These are phyloP conservation scores for Acanthornis magna DNA, from an alignment of 2,797 vertebrate genomes.

Conservation along the genomic window DNA sequence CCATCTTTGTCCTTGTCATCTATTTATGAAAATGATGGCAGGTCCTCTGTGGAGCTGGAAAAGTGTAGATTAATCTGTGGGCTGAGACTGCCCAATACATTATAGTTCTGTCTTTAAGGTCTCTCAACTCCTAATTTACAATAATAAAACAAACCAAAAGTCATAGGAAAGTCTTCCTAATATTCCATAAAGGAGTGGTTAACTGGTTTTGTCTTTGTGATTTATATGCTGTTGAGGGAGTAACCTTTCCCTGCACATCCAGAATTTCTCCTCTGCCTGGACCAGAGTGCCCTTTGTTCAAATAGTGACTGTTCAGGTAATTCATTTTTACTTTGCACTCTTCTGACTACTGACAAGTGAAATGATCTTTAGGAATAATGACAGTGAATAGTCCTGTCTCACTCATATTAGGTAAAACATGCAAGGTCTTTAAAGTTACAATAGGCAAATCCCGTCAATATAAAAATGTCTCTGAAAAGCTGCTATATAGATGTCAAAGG, in stretches of 20 bases:
- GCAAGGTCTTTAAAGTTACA: background rate
- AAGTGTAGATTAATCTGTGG: background rate
- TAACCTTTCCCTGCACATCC: background rate
- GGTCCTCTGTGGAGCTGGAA: background rate
- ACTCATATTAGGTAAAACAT: background rate
- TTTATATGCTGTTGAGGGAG: background rate
- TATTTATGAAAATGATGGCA: constrained; percentile 42
- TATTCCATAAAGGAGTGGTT: background rate
- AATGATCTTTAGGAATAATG: background rate
- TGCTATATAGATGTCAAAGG: background rate
- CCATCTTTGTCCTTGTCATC: constrained; percentile 54
- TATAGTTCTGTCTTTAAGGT: constrained; percentile 21
- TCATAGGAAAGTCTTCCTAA: constrained; percentile 21
- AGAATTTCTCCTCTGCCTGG: background rate
- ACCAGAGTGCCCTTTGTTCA: background rate
- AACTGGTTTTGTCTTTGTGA: background rate
- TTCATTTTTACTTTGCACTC: background rate
- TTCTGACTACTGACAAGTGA: background rate
- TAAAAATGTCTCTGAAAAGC: background rate
- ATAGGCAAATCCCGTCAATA: background rate
- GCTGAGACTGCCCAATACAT: background rate
- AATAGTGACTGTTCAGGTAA: background rate
- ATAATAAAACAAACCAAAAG: constrained; percentile 18
- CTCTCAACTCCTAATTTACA: background rate
- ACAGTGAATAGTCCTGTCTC: background rate